Evolutionary conservation across 2,888 invertebrate species (phyloP), one percentile per base, ranked within the genome.

Genomic region (Drosophila differens): DNA sequence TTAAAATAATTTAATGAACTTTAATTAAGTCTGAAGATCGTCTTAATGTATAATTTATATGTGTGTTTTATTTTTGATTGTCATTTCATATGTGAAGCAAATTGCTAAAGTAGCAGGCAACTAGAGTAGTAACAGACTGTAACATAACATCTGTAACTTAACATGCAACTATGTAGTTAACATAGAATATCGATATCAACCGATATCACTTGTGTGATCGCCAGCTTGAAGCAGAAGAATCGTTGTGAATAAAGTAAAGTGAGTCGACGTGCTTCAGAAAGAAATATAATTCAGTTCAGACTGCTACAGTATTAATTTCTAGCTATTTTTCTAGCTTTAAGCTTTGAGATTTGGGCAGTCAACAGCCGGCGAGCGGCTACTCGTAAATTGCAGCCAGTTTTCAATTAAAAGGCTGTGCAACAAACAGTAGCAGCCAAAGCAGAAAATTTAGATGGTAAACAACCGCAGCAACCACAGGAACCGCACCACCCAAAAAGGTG

Each of bases 361-460:
- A 49, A 25, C 61, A 22, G 47, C 19, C 30, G 53, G 33, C 35
- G 4, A 19, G 28, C 9, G 16, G 37, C 30, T 9, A 32, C 53
- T 77, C 81, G 52, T 78, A 78, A 78, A 78, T 81, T 63, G 81
- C 66, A 39, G 63, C n/a, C 57, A 51, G 63, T 33, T 47, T 73
- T 66, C 64, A 71, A 68, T 70, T 79, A 49, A 67, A 75, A 55
- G 59, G 28, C 80, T 44, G 54, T 35, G 35, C 54, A 35, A 22
- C 59, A 49, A 37, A 37, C 41, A 33, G 16, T 41, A 14, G 19
- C 55, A 55, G 25, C 55, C 28, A 57, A 65, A 37, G 32, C 59
- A 41, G 58, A 39, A 65, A 64, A 74, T 60, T 58, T 63, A 68
- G 72, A 22, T 52, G 79, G 69, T 47, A 25, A 63, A 59, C 41